phyloP scores from a whole-genome alignment of 2,113 vertebrate genomes.

The Gallinago media region DNA sequence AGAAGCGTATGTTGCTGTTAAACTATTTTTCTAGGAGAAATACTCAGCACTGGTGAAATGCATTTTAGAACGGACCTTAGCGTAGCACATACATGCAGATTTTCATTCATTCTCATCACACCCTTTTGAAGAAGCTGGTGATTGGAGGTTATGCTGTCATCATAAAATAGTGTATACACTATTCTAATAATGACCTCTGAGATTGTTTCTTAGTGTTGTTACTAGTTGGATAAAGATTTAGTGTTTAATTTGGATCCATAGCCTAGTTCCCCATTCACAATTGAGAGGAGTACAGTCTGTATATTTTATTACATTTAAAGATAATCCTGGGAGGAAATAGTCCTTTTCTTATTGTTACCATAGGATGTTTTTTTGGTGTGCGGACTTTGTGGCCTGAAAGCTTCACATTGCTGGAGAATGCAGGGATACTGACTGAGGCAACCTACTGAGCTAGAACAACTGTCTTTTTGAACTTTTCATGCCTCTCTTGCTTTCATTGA shows the following conservation, averaged over 20 bases:
- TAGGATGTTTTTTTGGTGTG: background rate
- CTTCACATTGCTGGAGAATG: background rate
- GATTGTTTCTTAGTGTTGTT: background rate
- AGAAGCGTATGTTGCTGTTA: background rate
- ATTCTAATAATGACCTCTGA: background rate
- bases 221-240: background rate
- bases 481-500: background rate
- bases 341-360: background rate
- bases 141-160: background rate
- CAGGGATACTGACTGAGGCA: background rate
- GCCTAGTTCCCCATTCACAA: background rate
- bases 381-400: background rate
- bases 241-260: background rate
- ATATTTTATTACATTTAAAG: background rate
- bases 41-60: background rate
- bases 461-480: background rate
- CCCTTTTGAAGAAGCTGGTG: background rate
- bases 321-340: background rate
- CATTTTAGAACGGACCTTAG: background rate
- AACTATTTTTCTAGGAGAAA: background rate
- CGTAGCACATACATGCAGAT: background rate
- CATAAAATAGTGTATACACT: background rate
- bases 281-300: background rate
- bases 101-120: background rate
- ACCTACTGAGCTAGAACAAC: background rate